A percentile compares a stretch with the other conserved stretches of the same genome.
These are phyloP conservation scores for Graphium colonna DNA, from an alignment of 2,888 invertebrate genomes.

Conservation along the genomic window DNA sequence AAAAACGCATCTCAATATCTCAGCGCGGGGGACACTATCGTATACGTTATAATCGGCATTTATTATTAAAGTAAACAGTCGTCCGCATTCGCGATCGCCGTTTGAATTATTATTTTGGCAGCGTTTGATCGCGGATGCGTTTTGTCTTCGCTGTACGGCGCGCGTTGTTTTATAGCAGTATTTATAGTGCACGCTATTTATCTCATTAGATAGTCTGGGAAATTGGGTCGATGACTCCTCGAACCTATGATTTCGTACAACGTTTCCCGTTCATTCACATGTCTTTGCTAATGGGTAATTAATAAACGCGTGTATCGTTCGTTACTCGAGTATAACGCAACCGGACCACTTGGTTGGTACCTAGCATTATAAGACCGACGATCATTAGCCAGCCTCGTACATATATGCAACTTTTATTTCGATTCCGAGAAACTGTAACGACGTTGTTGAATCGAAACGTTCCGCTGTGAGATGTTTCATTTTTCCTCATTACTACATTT, in stretches of 20 bases:
- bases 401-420: neutral
- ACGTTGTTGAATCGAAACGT: neutral
- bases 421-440: neutral
- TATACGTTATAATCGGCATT: constrained; percentile 27
- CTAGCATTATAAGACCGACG: neutral
- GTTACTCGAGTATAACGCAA: neutral
- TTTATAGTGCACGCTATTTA: constrained; percentile 61
- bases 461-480: neutral
- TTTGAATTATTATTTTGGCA: constrained; percentile 66
- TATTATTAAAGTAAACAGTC: constrained; percentile 44
- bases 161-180: constrained; percentile 51
- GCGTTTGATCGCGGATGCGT: constrained; percentile 61
- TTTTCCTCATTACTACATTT: constrained; percentile 10
- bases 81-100: constrained; percentile 36
- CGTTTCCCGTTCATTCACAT: constrained; percentile 26
- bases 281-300: neutral
- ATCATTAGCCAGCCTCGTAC: too few species aligned
- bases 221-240: constrained; percentile 66
- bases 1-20: neutral
- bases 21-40: neutral
- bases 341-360: neutral
- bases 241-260: constrained; percentile 40
- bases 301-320: neutral
- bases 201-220: constrained; percentile 56
- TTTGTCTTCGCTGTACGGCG: constrained; percentile 55